Percentiles rank a stretch among this genome's conserved stretches.
Evolutionary conservation across 2,113 vertebrate genomes (phyloP).

Genomic region (Callopanchax toddi): DNA sequence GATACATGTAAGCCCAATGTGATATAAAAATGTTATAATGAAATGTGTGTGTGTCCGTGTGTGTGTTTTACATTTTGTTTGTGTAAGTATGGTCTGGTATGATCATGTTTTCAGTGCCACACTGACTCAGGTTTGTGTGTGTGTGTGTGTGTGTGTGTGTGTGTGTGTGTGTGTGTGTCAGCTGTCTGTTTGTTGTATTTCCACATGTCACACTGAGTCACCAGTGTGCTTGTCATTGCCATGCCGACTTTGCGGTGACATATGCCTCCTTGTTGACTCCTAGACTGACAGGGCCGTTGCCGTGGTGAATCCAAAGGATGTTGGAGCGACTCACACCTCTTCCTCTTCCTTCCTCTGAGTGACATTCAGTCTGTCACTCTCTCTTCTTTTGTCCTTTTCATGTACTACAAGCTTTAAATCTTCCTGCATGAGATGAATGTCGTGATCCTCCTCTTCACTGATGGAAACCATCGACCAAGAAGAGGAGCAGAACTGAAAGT

Average conservation of each 20-base stretch:
- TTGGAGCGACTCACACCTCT: slow-evolving; percentile 63
- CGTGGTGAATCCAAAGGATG: slow-evolving; percentile 60
- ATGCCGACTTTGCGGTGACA: slow-evolving; percentile 56
- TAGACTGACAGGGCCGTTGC: slow-evolving; percentile 58
- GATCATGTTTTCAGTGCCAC: slow-evolving; percentile 28
- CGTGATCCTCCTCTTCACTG: neutral
- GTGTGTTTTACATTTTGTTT: slow-evolving; percentile 30
- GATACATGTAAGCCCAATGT: no score
- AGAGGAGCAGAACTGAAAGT: neutral
- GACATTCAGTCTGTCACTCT: slow-evolving; percentile 44
- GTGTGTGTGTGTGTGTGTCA: slow-evolving; percentile 34
- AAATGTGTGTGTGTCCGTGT: slow-evolving; percentile 5
- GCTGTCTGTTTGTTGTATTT: slow-evolving; percentile 62
- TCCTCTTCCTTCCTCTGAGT: slow-evolving; percentile 52
- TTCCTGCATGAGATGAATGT: neutral
- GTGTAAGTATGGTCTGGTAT: slow-evolving; percentile 34
- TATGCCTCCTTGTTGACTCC: slow-evolving; percentile 53
- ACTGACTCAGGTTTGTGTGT: slow-evolving; percentile 41
- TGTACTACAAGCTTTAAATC: slow-evolving; percentile 12
- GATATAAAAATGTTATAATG: neutral
- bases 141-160: slow-evolving; percentile 35
- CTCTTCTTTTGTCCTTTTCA: slow-evolving; percentile 30
- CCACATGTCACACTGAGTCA: slow-evolving; percentile 67
- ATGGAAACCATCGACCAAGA: neutral
- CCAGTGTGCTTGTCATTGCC: slow-evolving; percentile 55